Percentiles rank a stretch among this genome's conserved stretches.
Evolutionary conservation across 2,797 vertebrate species (phyloP).

Genomic region (Eulemur coronatus): DNA sequence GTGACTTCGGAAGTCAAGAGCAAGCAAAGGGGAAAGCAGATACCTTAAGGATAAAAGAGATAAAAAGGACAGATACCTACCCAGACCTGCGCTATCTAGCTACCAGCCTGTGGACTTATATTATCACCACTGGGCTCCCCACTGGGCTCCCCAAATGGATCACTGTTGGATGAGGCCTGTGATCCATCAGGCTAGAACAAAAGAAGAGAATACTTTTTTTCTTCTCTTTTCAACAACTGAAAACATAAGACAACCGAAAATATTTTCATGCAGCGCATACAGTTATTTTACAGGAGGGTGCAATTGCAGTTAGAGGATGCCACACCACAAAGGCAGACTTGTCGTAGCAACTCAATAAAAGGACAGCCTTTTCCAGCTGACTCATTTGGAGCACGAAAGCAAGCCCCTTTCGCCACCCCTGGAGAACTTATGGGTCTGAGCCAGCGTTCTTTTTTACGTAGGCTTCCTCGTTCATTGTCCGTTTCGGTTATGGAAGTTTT

Average conservation of each 20-base stretch:
- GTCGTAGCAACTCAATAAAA: not conserved
- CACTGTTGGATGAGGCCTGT: conserved; percentile 97
- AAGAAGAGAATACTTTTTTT: conserved; percentile 88
- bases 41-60: conserved; percentile 81
- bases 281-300: conserved; percentile 42
- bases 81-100: conserved; percentile 99
- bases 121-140: conserved; percentile 95
- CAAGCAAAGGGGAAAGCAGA: conserved; percentile 72
- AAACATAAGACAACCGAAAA: conserved; percentile 80
- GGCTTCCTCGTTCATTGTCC: not conserved
- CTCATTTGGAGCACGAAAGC: not conserved
- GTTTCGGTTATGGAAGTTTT: not conserved
- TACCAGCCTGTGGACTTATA: conserved; percentile 98
- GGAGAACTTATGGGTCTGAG: not conserved
- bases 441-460: not conserved
- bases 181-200: conserved; percentile 94
- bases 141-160: conserved; percentile 93
- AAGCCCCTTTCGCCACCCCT: not conserved
- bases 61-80: conserved; percentile 94
- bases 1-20: not conserved
- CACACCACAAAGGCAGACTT: not conserved
- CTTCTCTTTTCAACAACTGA: conserved; percentile 79
- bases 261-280: conserved; percentile 80
- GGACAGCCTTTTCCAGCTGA: not conserved
- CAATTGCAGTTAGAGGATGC: not conserved